Base-by-base conservation (phyloP, 2,888 invertebrate genomes). In the Ferrisia virgata region DNA sequence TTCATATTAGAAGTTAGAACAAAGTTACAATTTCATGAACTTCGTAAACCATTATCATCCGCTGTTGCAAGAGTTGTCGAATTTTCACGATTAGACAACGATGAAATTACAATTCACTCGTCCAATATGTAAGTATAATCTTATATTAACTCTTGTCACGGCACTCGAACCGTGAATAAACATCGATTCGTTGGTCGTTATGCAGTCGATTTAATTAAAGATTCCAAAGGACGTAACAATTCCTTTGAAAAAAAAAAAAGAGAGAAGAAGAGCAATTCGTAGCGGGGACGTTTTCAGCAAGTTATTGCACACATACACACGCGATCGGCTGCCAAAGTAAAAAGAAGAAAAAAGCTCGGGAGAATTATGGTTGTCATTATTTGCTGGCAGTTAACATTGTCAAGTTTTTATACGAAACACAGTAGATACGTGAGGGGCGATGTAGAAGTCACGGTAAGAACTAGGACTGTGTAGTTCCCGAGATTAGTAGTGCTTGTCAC, bases 401-500 rank as follows among this genome's bases (percentile, higher is more conserved):
- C 83, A 64, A 76, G 83, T 83, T 83, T 72, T 76, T 83, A 80
- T 72, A 72, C 72, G 72, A 72, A 36, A 58, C 6, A 33, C 43
- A 53, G 28, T n/a, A 76, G 72, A 69, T 69, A 39, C 22, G 39
- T n/a, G 43, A 72, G 39, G 83, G 72, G 47, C 13, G 76, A 43
- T 39, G 83, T 43, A 13, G 83, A 72, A 72, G 83, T 43, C 53
- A 47, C 43, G 25, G 72, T 72, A 83, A 83, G 76, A 83, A 82
- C 82, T 69, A 58, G 72, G 33, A 72, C 72, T 36, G 72, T 33
- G 83, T 40, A 72, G 83, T 40, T 58, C 39, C 79, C 64, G 25
- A 28, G 79, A 84, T 84, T 84, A 84, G 84, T 64, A 64, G 84
- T 79, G 84, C 79, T 84, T 84, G 84, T 84, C 84, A 84, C 84